Evolutionary conservation across 2,113 vertebrate genomes (phyloP).

Genomic region (Plotosus lineatus): DNA sequence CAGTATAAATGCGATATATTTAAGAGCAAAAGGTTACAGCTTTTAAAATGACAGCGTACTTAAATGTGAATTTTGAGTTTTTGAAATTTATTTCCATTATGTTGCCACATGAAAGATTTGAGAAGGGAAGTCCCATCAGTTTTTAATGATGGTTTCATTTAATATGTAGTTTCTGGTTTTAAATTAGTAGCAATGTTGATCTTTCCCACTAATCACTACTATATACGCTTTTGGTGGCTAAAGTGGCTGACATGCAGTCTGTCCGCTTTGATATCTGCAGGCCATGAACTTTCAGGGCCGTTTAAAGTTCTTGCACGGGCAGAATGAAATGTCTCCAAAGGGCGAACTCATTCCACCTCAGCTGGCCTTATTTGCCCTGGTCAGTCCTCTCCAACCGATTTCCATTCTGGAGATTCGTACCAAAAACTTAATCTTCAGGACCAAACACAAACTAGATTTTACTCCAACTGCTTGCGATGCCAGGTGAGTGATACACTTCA

Average conservation of each 20-base stretch:
- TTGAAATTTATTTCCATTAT: neutral
- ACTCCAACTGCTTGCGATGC: constrained; percentile 81
- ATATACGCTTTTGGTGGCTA: neutral
- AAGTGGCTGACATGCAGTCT: neutral
- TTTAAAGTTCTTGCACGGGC: constrained; percentile 82
- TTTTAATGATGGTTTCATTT: neutral
- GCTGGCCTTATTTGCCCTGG: constrained; percentile 81
- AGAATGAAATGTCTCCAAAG: constrained; percentile 81
- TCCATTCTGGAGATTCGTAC: constrained; percentile 85
- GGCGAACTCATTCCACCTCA: constrained; percentile 75
- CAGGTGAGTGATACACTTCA: constrained; percentile 70
- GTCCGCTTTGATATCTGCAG: constrained; percentile 60
- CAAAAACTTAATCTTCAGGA: constrained; percentile 85
- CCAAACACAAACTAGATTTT: constrained; percentile 87
- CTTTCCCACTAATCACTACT: constrained; percentile 5
- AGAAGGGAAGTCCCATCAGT: neutral
- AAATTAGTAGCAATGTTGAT: neutral
- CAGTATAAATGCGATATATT: neutral
- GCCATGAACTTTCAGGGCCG: constrained; percentile 85
- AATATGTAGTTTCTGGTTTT: constrained; percentile 3
- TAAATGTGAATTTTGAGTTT: neutral
- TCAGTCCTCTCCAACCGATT: constrained; percentile 79
- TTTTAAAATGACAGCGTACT: neutral
- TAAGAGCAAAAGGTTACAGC: neutral
- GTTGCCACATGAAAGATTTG: constrained; percentile 14